These are phyloP conservation scores for Neomorphus geoffroyi DNA, from an alignment of 2,797 vertebrate genomes.

Conservation along the genomic window DNA sequence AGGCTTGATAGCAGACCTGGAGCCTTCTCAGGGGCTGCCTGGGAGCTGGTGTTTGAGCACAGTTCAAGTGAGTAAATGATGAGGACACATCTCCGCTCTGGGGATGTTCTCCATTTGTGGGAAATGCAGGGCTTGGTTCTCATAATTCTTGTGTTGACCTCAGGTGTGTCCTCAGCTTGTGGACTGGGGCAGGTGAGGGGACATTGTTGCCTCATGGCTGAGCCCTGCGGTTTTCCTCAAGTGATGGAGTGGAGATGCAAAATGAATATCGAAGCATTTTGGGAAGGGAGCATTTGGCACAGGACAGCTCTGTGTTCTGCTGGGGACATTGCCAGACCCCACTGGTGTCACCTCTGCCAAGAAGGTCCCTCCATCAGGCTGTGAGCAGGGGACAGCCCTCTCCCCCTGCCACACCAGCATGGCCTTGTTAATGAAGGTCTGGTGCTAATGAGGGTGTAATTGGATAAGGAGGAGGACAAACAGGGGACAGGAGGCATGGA, in stretches of 20 bases:
- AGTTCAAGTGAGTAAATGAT: neutral
- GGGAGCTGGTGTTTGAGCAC: neutral
- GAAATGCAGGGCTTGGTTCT: neutral
- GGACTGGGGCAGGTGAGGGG: neutral
- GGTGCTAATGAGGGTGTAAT: neutral
- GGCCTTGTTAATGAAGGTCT: neutral
- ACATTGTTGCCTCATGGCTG: neutral
- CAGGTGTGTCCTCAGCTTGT: neutral
- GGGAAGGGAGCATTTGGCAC: neutral
- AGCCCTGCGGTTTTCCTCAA: neutral
- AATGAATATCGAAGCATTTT: rapidly evolving
- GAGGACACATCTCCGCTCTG: neutral
- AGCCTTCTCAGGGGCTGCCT: neutral
- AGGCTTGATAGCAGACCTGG: neutral
- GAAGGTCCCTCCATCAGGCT: neutral
- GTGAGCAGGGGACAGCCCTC: neutral
- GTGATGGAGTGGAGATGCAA: rapidly evolving
- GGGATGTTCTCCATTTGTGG: rapidly evolving
- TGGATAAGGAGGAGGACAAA: neutral
- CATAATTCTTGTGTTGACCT: neutral
- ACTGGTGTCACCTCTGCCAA: rapidly evolving
- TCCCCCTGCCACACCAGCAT: neutral
- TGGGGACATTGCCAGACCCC: neutral
- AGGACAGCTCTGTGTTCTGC: rapidly evolving
- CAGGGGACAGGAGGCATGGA: rapidly evolving